Evolutionary conservation across 92 coral and sea anemone genomes (phyloP).

Genomic region (Porites cylindrica): DNA sequence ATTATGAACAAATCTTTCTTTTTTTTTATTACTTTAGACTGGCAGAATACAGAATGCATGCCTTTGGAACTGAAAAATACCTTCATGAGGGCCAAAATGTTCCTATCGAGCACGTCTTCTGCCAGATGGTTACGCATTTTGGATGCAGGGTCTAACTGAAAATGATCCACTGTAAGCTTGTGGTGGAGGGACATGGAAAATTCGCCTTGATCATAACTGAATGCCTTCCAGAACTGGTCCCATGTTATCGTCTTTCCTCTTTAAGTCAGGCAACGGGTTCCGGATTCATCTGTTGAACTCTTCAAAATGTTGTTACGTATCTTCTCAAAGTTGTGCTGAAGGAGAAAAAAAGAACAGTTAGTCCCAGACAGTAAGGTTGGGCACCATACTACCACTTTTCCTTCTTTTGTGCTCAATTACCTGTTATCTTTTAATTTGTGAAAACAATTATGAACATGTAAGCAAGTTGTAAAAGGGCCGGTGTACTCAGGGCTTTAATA

Average conservation of each 20-base stretch:
- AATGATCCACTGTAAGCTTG: constrained; percentile 68
- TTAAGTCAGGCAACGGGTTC: constrained; percentile 48
- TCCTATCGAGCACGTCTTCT: constrained; percentile 61
- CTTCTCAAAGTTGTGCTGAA: constrained; percentile 65
- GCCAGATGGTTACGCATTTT: constrained; percentile 76
- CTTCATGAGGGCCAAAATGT: constrained; percentile 59
- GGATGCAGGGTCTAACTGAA: constrained; percentile 57
- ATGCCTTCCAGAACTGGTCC: constrained; percentile 57
- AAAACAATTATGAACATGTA: too few relatives aligned
- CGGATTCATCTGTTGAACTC: constrained; percentile 26
- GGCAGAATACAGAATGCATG: too few relatives aligned
- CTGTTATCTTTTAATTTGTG: too few relatives aligned
- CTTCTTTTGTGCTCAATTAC: neutral
- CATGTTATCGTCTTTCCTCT: constrained; percentile 31
- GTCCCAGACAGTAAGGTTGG: too few relatives aligned
- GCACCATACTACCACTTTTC: neutral
- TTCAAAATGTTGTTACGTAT: constrained; percentile 59
- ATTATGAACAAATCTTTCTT: neutral
- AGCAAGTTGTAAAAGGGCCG: too few relatives aligned
- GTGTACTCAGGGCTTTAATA: too few relatives aligned
- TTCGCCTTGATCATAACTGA: constrained; percentile 58
- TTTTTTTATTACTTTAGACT: neutral
- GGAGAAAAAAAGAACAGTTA: too few relatives aligned
- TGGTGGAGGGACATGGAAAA: constrained; percentile 62
- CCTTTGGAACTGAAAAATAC: constrained; percentile 1